These are phyloP conservation scores for Urophycis tenuis DNA, from an alignment of 2,797 vertebrate species.

Conservation along the genomic window DNA sequence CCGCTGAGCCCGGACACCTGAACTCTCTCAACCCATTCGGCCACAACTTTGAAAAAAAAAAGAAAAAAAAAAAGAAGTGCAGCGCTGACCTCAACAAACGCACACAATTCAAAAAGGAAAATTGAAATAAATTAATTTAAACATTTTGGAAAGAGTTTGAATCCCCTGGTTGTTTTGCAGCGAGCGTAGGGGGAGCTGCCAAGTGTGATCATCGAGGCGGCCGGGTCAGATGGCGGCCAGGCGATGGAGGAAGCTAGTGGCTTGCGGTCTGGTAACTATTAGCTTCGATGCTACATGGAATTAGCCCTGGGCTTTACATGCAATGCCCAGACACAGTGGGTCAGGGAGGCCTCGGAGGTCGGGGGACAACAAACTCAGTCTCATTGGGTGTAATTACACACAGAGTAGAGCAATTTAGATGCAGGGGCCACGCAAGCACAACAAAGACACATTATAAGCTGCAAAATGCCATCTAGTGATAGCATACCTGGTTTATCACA, in stretches of 20 bases:
- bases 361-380: background rate
- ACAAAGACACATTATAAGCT: constrained; percentile 1
- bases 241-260: background rate
- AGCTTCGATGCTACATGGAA: constrained; percentile 4
- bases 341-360: background rate
- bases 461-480: background rate
- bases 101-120: background rate
- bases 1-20: too few species aligned
- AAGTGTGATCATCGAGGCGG: background rate
- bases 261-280: background rate
- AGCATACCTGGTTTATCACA: background rate
- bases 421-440: background rate
- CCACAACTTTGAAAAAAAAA: too few species aligned
- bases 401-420: background rate
- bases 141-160: background rate
- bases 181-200: background rate
- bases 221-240: background rate
- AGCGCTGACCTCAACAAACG: background rate
- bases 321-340: background rate
- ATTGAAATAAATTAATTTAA: background rate
- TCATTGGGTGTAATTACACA: background rate
- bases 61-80: too few species aligned
- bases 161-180: background rate
- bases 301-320: background rate
- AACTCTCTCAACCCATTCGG: too few species aligned